phyloP scores from a whole-genome alignment of 2,113 vertebrate species.

The Neoarius graeffei region DNA sequence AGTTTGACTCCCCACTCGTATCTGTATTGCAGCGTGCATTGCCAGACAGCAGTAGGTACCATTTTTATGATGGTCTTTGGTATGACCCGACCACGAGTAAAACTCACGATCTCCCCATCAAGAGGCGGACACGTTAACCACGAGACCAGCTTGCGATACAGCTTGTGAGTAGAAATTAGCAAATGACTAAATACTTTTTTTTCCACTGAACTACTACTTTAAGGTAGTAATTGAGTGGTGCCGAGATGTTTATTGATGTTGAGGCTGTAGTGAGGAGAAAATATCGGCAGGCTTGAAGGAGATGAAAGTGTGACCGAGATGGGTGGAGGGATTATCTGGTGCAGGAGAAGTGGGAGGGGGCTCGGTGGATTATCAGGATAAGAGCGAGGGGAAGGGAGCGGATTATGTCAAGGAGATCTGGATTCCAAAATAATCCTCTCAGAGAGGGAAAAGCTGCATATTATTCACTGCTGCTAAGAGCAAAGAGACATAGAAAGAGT shows the following conservation, averaged over 20 bases:
- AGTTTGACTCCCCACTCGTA: too few species aligned
- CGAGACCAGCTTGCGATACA: too few species aligned
- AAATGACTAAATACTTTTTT: background rate
- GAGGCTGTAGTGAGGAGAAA: background rate
- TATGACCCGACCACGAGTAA: too few species aligned
- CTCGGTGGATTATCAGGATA: constrained; percentile 70
- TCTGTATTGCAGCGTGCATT: too few species aligned
- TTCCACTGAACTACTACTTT: background rate
- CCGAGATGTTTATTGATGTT: background rate
- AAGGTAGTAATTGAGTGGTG: background rate
- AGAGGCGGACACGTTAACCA: too few species aligned
- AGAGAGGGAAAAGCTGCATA: constrained; percentile 56
- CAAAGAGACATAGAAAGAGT: constrained; percentile 20
- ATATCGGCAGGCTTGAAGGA: constrained; percentile 1
- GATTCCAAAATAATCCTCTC: constrained; percentile 77
- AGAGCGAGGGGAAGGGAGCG: constrained; percentile 65
- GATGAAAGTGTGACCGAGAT: constrained; percentile 42
- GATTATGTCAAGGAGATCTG: constrained; percentile 71
- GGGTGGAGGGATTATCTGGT: constrained; percentile 51
- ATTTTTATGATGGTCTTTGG: too few species aligned
- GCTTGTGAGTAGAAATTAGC: background rate
- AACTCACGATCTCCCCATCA: too few species aligned
- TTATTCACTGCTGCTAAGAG: constrained; percentile 54
- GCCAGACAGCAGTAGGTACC: too few species aligned
- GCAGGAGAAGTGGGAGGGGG: constrained; percentile 62